These are phyloP conservation scores for Pterobdella sp. DNA, from an alignment of 2,888 invertebrate genomes.

Conservation along the genomic window DNA sequence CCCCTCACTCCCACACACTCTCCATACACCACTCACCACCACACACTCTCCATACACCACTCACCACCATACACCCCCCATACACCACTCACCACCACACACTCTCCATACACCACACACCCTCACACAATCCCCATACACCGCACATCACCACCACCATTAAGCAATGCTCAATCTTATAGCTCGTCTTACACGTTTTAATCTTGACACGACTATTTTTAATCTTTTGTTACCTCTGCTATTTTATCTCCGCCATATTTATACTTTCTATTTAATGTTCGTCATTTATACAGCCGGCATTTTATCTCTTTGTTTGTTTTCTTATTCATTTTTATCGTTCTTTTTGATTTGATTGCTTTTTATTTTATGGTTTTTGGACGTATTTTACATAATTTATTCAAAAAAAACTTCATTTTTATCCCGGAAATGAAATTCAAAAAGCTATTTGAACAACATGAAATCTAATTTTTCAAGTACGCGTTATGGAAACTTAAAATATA, in stretches of 20 bases:
- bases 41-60: neutral
- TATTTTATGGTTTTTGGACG: neutral
- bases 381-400: no score
- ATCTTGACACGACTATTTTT: constrained; percentile 1
- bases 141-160: neutral
- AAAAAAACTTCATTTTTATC: no score
- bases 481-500: no score
- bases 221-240: neutral
- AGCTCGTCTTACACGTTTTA: constrained; percentile 1
- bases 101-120: neutral
- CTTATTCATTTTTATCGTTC: neutral
- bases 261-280: neutral
- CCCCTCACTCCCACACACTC: neutral
- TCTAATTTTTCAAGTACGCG: no score
- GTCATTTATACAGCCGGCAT: neutral
- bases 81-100: neutral
- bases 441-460: no score
- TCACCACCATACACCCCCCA: neutral
- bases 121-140: neutral
- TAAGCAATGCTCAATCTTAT: neutral
- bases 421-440: no score
- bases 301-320: neutral
- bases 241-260: constrained; percentile 7
- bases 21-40: neutral
- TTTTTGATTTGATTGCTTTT: neutral